phyloP scores from a whole-genome alignment of 2,888 invertebrate species.

The Noctua pronuba region DNA sequence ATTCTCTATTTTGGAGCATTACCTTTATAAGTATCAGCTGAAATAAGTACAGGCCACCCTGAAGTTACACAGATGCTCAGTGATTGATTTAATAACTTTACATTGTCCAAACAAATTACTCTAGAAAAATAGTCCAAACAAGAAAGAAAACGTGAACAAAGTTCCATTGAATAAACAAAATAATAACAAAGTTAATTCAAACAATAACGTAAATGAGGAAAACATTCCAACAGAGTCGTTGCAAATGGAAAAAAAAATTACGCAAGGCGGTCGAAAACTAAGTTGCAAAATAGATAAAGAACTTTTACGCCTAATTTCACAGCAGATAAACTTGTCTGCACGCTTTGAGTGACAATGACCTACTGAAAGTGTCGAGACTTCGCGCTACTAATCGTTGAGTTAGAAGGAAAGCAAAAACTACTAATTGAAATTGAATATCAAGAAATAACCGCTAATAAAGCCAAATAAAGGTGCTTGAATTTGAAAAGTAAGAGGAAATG shows the following conservation, averaged over 20 bases:
- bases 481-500: constrained; percentile 2
- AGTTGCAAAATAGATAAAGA: constrained; percentile 83
- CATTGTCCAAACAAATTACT: constrained; percentile 37
- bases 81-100: constrained; percentile 32
- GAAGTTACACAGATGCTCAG: neutral
- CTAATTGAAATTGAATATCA: constrained; percentile 33
- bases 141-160: constrained; percentile 35
- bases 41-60: neutral
- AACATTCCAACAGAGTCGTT: constrained; percentile 59
- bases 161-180: constrained; percentile 37
- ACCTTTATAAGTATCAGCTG: neutral
- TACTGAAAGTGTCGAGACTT: constrained; percentile 76
- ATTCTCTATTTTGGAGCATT: neutral
- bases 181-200: constrained; percentile 37
- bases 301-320: constrained; percentile 86
- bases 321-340: constrained; percentile 81
- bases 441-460: constrained; percentile 6
- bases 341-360: constrained; percentile 87
- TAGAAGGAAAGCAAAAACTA: constrained; percentile 49
- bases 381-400: constrained; percentile 56
- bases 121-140: constrained; percentile 23
- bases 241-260: constrained; percentile 77
- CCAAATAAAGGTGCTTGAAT: neutral
- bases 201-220: constrained; percentile 33
- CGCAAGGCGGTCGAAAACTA: constrained; percentile 80